Conservation (phyloP, 2,888 invertebrate species). For the Pseudeuparius sepicola region DNA sequence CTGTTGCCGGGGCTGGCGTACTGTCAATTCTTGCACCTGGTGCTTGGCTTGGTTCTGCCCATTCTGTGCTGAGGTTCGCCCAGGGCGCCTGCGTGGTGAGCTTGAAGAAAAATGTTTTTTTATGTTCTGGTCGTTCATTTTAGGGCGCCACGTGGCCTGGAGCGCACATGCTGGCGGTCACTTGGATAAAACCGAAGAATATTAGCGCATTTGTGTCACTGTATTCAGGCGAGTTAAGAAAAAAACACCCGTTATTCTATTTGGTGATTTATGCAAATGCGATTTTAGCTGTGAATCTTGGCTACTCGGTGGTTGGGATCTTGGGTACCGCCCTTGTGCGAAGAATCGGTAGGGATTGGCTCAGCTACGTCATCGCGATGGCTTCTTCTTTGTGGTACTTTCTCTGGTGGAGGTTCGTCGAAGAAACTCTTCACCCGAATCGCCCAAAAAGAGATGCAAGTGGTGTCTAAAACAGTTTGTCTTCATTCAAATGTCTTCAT, state of each 20-base stretch:
- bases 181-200: conserved; percentile 48
- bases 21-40: conserved; percentile 46
- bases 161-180: conserved; percentile 48
- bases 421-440: conserved; percentile 43
- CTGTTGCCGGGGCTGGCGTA: conserved; percentile 46
- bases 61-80: conserved; percentile 44
- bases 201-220: conserved; percentile 47
- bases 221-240: conserved; percentile 41
- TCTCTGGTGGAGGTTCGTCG: conserved; percentile 46
- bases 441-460: conserved; percentile 38
- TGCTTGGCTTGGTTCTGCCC: conserved; percentile 48
- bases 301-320: conserved; percentile 46
- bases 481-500: conserved; percentile 1
- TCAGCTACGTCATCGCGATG: conserved; percentile 44
- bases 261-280: conserved; percentile 1
- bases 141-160: conserved; percentile 51
- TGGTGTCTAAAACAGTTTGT: conserved; percentile 3
- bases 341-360: conserved; percentile 43
- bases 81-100: conserved; percentile 48
- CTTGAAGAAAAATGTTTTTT: not conserved
- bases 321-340: conserved; percentile 44
- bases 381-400: conserved; percentile 45
- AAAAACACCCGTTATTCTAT: conserved; percentile 2
- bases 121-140: conserved; percentile 17
- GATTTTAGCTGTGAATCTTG: conserved; percentile 45